Evolutionary conservation across 2,797 vertebrate genomes (phyloP).

Genomic region (Neosilurus mollespiculum): DNA sequence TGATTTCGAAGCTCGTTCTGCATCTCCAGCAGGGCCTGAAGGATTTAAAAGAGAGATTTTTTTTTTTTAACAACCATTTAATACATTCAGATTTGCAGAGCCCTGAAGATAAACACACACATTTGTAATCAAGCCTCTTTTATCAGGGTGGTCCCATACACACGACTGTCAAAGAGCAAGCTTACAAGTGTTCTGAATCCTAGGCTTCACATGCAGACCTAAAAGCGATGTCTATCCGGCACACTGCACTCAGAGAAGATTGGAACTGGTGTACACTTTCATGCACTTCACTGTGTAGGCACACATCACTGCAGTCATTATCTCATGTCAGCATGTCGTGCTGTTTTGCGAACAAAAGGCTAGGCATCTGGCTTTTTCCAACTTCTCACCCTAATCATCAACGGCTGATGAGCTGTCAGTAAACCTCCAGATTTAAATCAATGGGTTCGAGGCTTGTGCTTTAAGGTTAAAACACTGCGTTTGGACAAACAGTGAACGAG

Average conservation of each 20-base stretch:
- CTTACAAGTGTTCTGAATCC: not conserved
- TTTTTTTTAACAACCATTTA: not conserved
- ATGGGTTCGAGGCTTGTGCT: not conserved
- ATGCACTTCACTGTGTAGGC: not conserved
- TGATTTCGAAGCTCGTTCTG: slow-evolving; percentile 90
- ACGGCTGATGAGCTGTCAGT: slow-evolving; percentile 14
- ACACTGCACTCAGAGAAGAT: not conserved
- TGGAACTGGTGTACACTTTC: not conserved
- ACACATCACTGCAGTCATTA: slow-evolving; percentile 5
- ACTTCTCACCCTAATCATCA: slow-evolving; percentile 14
- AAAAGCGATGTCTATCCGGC: not conserved
- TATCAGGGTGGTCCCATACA: slow-evolving; percentile 15
- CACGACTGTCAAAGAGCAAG: slow-evolving; percentile 1
- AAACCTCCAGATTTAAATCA: slow-evolving; percentile 6
- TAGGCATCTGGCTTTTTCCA: slow-evolving; percentile 4
- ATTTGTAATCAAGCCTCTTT: slow-evolving; percentile 23
- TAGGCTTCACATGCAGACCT: not conserved
- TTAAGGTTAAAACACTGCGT: not conserved
- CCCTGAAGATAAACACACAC: slow-evolving; percentile 41
- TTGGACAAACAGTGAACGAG: too few species aligned
- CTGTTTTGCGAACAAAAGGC: too few species aligned
- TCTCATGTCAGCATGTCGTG: not conserved
- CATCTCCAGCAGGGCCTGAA: slow-evolving; percentile 89
- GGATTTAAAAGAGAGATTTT: slow-evolving; percentile 1
- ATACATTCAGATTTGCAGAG: slow-evolving; percentile 21